phyloP scores from a whole-genome alignment of 2,888 invertebrate genomes.

The Lasioglossum lativentre region DNA sequence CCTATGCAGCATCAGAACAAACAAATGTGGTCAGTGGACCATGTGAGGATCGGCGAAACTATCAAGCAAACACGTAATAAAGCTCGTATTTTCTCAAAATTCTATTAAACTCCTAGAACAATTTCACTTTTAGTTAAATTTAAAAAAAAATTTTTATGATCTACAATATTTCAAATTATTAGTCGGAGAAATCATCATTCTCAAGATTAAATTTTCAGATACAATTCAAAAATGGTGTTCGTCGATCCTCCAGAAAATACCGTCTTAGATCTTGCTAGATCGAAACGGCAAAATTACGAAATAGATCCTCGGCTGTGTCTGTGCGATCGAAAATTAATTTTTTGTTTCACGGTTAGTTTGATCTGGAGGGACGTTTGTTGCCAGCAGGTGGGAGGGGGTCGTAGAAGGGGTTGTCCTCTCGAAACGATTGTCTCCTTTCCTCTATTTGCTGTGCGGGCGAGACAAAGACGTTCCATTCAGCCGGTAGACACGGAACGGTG shows the following conservation, averaged over 20 bases:
- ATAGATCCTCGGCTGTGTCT: accelerated
- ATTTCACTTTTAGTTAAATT: not conserved
- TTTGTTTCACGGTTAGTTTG: slow-evolving; percentile 14
- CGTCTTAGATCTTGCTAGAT: not conserved
- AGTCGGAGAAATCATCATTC: too few relatives aligned
- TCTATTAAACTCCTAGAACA: not conserved
- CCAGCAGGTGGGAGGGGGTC: not conserved
- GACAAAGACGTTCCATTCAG: slow-evolving; percentile 48
- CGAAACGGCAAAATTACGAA: not conserved
- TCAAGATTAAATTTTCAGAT: not conserved
- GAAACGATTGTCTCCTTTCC: slow-evolving; percentile 42
- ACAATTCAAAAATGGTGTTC: not conserved
- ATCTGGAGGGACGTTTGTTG: not conserved
- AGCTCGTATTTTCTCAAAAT: not conserved
- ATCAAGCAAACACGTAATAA: not conserved
- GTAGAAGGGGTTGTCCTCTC: slow-evolving; percentile 31
- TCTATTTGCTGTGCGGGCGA: not conserved
- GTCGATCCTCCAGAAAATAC: not conserved
- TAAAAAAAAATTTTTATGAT: not conserved
- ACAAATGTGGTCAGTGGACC: slow-evolving; percentile 36
- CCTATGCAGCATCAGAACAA: slow-evolving; percentile 50
- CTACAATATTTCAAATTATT: not conserved
- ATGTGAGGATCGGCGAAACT: not conserved
- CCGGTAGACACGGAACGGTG: slow-evolving; percentile 53
- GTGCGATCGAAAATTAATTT: not conserved